Evolutionary conservation across 2,113 vertebrate species (phyloP).

Genomic region (Dipodomys stephensi): DNA sequence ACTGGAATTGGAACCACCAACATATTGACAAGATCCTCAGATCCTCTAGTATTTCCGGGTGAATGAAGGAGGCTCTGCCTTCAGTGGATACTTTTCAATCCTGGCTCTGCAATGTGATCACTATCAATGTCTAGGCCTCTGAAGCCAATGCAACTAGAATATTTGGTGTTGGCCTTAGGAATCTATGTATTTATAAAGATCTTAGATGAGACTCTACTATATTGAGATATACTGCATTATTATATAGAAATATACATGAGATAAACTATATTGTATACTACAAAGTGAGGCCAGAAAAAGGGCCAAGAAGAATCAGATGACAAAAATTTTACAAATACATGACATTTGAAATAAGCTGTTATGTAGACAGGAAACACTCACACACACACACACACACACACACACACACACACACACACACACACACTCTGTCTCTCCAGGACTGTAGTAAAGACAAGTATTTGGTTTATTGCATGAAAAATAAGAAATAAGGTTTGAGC

Average conservation of each 20-base stretch:
- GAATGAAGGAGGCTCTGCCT: background rate
- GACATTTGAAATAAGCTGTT: background rate
- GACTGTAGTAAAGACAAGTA: background rate
- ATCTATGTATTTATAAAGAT: constrained; percentile 3
- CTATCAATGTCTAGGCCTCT: background rate
- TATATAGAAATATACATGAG: too few species aligned
- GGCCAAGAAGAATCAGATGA: background rate
- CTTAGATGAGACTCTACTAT: background rate
- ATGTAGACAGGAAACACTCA: background rate
- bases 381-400: background rate
- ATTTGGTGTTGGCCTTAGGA: background rate
- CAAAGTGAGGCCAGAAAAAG: background rate
- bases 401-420: background rate
- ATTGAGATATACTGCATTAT: background rate
- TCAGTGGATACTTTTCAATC: background rate
- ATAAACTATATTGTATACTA: background rate
- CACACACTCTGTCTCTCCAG: background rate
- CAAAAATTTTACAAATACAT: background rate
- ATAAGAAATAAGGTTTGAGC: background rate
- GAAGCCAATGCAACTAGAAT: constrained; percentile 2
- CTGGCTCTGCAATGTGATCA: background rate
- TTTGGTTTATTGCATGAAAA: constrained; percentile 6
- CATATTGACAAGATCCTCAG: background rate
- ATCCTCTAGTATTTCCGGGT: background rate
- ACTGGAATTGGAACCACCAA: background rate